Percentiles rank a stretch among this genome's conserved stretches.
These are phyloP conservation scores for Folsomia manolachei DNA, from an alignment of 2,888 invertebrate genomes.

Conservation along the genomic window DNA sequence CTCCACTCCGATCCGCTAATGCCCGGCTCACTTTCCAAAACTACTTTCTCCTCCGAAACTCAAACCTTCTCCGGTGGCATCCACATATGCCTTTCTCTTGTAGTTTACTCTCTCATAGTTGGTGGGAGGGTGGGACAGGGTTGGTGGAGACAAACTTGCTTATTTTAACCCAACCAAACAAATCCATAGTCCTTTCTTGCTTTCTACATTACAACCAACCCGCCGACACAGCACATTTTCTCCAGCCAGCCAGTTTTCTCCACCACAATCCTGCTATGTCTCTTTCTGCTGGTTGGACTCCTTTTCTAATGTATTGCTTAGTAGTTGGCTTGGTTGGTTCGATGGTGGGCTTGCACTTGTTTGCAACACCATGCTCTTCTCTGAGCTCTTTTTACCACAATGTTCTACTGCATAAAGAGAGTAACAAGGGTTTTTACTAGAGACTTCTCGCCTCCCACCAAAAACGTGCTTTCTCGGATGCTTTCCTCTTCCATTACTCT, in stretches of 20 bases:
- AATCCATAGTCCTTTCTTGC: too few relatives aligned
- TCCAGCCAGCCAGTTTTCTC: too few relatives aligned
- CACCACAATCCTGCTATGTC: background rate
- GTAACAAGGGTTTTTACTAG: background rate
- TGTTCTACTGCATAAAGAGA: background rate
- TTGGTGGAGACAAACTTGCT: background rate
- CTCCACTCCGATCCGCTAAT: constrained; percentile 37
- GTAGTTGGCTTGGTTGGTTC: background rate
- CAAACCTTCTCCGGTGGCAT: too few relatives aligned
- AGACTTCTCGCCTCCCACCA: constrained; percentile 2
- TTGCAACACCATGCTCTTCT: background rate
- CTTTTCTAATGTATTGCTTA: background rate
- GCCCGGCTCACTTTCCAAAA: constrained; percentile 29
- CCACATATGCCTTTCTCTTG: too few relatives aligned
- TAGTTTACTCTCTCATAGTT: too few relatives aligned
- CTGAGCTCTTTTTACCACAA: background rate
- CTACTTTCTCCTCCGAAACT: constrained; percentile 28
- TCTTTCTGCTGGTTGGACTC: background rate
- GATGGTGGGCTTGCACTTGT: background rate
- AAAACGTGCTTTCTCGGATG: background rate
- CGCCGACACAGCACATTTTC: background rate
- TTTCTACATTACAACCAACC: too few relatives aligned
- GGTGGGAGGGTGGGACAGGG: too few relatives aligned
- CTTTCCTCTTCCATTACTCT: background rate
- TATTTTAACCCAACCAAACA: too few relatives aligned